Evolutionary conservation across 23 tunicate species (phyloP).

Genomic region (Trididemnum nubilum): DNA sequence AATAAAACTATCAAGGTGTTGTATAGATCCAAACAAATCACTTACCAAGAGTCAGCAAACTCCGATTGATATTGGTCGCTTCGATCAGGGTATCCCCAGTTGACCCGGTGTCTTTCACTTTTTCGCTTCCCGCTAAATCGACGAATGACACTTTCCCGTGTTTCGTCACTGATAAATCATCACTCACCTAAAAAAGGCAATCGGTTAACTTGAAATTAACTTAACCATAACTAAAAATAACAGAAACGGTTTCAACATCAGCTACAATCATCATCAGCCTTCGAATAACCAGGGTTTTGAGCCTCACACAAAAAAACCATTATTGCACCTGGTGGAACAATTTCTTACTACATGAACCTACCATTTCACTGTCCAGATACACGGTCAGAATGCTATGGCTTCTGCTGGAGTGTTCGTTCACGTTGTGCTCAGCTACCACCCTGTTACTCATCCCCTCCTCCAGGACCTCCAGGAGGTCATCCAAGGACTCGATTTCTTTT

Average conservation of each 20-base stretch:
- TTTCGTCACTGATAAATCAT: slow-evolving; percentile 60
- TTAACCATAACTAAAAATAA: too few relatives aligned
- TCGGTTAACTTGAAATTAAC: too few relatives aligned
- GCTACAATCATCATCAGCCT: too few relatives aligned
- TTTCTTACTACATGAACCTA: too few relatives aligned
- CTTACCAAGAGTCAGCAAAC: slow-evolving; percentile 78
- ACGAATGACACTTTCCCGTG: slow-evolving; percentile 89
- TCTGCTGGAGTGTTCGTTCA: slow-evolving; percentile 93
- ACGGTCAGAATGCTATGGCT: slow-evolving; percentile 92
- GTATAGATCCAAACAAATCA: neutral
- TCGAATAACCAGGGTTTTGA: too few relatives aligned
- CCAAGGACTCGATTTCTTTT: slow-evolving; percentile 77
- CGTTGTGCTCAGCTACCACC: slow-evolving; percentile 84
- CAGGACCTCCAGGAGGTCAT: slow-evolving; percentile 79
- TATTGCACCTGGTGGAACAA: too few relatives aligned
- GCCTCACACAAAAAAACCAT: too few relatives aligned
- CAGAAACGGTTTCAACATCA: too few relatives aligned
- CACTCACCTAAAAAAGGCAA: slow-evolving; percentile 29
- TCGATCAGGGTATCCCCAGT: slow-evolving; percentile 86
- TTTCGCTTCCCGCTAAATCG: slow-evolving; percentile 93
- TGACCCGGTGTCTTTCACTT: slow-evolving; percentile 89
- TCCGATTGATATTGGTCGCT: slow-evolving; percentile 87
- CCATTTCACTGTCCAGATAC: slow-evolving; percentile 80
- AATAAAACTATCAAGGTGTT: too few relatives aligned
- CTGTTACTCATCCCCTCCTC: slow-evolving; percentile 93